Evolutionary conservation across 2,797 vertebrate species (phyloP), one percentile per base, ranked within the genome.

Genomic region (Sparidentex hasta): DNA sequence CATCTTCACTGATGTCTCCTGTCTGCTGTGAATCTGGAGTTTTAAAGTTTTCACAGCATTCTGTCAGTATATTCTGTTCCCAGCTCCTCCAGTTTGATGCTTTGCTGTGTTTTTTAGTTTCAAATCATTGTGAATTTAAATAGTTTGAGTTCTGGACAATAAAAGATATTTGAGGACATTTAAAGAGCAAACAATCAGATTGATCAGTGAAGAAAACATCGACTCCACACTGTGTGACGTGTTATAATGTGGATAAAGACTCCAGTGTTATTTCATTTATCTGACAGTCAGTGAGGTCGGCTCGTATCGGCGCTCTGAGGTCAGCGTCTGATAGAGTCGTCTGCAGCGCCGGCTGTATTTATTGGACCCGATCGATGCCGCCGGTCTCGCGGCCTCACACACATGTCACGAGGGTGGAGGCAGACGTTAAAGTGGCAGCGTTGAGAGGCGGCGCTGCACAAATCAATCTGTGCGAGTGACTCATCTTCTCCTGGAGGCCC

Each of bases 401-500:
- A 27, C 46, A 64, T 74, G 77, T 74, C 84, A 62, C 33, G 65
- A 17, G 71, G 71, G 58, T 2, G 82, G 74, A 63, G 61, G 62
- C 50, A n/a, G 61, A 75, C 66, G 4, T 62, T 25, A 33, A 51
- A 68, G 61, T 9, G 23, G 9, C 17, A 56, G 78, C 4, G 44
- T 20, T 61, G 67, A 81, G 72, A 89, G 82, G 83, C 72, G 59
- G 73, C 4, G 65, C 84, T 57, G 73, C 83, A 80, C 58, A 57
- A 78, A 91, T 87, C 86, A 63, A 88, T 86, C 81, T 21, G 65
- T 17, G 64, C 3, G 0, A 75, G 55, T 82, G 88, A 91, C 81
- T 90, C 86, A 87, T 85, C 64, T 70, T 68, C 81, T 88, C 65
- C 88, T 71, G 54, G 58, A 80, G 85, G 86, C 78, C 33, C 74